Base-by-base conservation (phyloP, 2,888 invertebrate species). In the Pseudoips prasinana region DNA sequence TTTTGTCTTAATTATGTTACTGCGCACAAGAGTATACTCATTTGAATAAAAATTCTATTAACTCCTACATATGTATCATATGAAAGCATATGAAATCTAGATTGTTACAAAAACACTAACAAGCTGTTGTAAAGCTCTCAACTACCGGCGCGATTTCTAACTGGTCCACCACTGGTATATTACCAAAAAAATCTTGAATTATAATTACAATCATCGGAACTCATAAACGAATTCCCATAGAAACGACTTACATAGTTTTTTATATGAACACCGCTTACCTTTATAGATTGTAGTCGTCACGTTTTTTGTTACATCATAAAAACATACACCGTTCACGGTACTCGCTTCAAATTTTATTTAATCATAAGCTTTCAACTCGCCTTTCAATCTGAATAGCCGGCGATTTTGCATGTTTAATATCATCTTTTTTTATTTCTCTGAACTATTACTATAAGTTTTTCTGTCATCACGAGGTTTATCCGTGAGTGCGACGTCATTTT, bases 331-430 rank as follows among this genome's bases (percentile, higher is more conserved):
- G 62, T 65, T 62, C 70, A 47, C 61, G 52, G 58, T 58, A 56
- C 64, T 64, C 62, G 64, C 53, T 57, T 58, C 2, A 53, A 67
- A 70, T 69, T 73, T 49, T 64, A 68, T 75, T 73, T 78, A 80
- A 82, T 79, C 70, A 73, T 72, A 71, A 73, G 73, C 81, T 80
- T 80, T 81, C 74, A 75, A 73, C 67, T 64, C 51, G 55, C 66
- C 72, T 78, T 75, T 80, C 73, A 73, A 75, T 71, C 57, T 60
- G 66, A 69, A 71, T 75, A 67, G 66, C 67, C 58, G 54, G 49
- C 62, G 46, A 67, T 73, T 73, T 75, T 68, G 73, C 71, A 69
- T 73, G 71, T 76, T 64, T 55, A 61, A n/a, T n/a, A n/a, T n/a
- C n/a, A n/a, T n/a, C n/a, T n/a, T n/a, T n/a, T n/a, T n/a, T n/a